Base-by-base conservation (phyloP, 2,888 invertebrate genomes). In the Seira sanloemensis region DNA sequence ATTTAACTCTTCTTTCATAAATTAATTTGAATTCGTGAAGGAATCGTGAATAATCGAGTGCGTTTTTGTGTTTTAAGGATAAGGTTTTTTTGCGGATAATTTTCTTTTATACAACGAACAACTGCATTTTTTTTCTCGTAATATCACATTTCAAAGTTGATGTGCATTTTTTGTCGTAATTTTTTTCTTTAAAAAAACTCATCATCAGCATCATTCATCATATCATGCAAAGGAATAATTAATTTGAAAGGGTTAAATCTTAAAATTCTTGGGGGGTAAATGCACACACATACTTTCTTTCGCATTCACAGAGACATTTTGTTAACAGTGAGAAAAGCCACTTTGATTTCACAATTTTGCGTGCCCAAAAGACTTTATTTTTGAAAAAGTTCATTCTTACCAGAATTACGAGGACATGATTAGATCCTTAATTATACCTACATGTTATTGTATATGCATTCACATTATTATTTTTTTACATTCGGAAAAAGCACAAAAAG, bases 91-190 rank as follows among this genome's bases (percentile, higher is more conserved):
- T n/a, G n/a, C n/a, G n/a, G n/a, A n/a, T n/a, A n/a, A n/a, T n/a
- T n/a, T n/a, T 37, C 5, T 37, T 37, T 37, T 37, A 12, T 12
- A 37, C 37, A 37, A 37, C 12, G 37, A 37, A 37, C 7, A 37
- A 37, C 37, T 37, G 37, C 12, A 9, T 9, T 37, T 9, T 9
- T 12, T 37, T 58, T 58, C n/a, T 9, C n/a, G 5, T 58, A 58
- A 58, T n/a, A 58, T 58, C 58, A 58, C 58, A 58, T 12, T 9
- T 58, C 9, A 58, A 58, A 58, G n/a, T 58, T 58, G 58, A 58
- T 58, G 58, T 58, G 58, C 58, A 58, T 58, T 58, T 58, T n/a
- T n/a, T n/a, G n/a, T n/a, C n/a, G n/a, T n/a, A 58, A 58, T n/a
- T 58, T 58, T 58, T 58, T 9, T 9, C n/a, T 58, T n/a, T 58